Conservation (phyloP, 1,140 invertebrate genomes). For the Aphidius ervi region DNA sequence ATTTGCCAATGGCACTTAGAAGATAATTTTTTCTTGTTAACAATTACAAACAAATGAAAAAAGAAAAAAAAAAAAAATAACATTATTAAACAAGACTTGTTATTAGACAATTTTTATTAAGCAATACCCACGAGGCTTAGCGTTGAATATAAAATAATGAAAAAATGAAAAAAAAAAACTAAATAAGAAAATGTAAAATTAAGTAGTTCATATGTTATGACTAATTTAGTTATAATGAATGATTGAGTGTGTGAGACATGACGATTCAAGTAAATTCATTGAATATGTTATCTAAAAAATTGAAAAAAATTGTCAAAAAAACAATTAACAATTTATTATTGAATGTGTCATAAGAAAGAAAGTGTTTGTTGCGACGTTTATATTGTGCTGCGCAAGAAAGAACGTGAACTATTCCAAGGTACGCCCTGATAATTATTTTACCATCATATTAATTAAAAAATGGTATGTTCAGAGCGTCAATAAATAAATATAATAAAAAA, state of each 20-base stretch:
- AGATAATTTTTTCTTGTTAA: slow-evolving; percentile 5
- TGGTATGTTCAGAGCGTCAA: slow-evolving; percentile 48
- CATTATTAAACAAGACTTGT: slow-evolving; percentile 40
- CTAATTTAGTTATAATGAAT: slow-evolving; percentile 18
- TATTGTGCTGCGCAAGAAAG: slow-evolving; percentile 56
- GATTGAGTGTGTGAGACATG: slow-evolving; percentile 23
- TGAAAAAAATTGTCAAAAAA: background rate
- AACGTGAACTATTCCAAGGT: slow-evolving; percentile 56
- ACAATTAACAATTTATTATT: slow-evolving; percentile 14
- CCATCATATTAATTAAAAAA: slow-evolving; percentile 49
- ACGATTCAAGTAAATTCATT: background rate
- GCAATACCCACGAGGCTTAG: slow-evolving; percentile 46
- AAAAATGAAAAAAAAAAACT: slow-evolving; percentile 28
- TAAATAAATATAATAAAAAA: slow-evolving; percentile 35
- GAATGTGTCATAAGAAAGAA: slow-evolving; percentile 34
- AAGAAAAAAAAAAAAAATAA: slow-evolving; percentile 43
- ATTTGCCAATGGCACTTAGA: background rate
- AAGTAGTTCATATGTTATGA: slow-evolving; percentile 2
- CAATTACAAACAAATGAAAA: slow-evolving; percentile 9
- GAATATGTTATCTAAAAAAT: background rate
- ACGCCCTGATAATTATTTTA: slow-evolving; percentile 53
- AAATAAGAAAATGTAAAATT: slow-evolving; percentile 26
- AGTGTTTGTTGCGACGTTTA: slow-evolving; percentile 52
- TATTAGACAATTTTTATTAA: slow-evolving; percentile 49
- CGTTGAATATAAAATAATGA: slow-evolving; percentile 32